A percentile compares a stretch with the other conserved stretches of the same genome.
phyloP scores from a whole-genome alignment of 2,888 invertebrate species.

The Eucera pruinosa region DNA sequence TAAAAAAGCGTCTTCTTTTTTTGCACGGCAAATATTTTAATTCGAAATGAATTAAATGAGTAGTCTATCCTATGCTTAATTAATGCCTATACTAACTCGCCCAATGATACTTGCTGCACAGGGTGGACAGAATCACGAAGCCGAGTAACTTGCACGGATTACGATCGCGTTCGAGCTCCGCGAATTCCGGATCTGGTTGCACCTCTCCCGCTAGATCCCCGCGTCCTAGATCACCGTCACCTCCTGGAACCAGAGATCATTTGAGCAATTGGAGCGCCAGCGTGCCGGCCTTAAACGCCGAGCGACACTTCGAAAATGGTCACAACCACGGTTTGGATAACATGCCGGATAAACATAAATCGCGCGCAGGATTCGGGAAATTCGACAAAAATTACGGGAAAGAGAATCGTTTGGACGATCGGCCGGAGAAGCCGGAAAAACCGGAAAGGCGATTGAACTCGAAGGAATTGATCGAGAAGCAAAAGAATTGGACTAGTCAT shows the following conservation, averaged over 20 bases:
- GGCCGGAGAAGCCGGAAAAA: conserved; percentile 90
- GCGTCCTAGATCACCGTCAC: conserved; percentile 83
- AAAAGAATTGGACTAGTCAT: conserved; percentile 96
- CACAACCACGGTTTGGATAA: conserved; percentile 79
- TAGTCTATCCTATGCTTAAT: too few species aligned
- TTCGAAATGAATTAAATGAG: too few species aligned
- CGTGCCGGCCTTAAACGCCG: conserved; percentile 85
- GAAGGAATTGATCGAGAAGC: conserved; percentile 94
- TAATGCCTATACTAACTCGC: too few species aligned
- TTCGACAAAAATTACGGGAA: conserved; percentile 78
- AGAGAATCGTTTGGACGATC: conserved; percentile 84
- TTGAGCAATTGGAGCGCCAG: conserved; percentile 86
- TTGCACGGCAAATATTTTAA: too few species aligned
- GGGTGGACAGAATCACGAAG: conserved; percentile 77
- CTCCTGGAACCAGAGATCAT: conserved; percentile 84
- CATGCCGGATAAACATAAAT: conserved; percentile 85
- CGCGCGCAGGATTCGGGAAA: conserved; percentile 77
- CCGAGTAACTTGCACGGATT: conserved; percentile 85
- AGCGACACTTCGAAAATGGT: conserved; percentile 82
- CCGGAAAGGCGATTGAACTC: conserved; percentile 93
- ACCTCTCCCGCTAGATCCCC: conserved; percentile 86
- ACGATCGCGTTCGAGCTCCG: conserved; percentile 88
- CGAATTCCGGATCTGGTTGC: conserved; percentile 88
- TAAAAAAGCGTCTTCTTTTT: too few species aligned
- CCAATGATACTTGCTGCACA: conserved; percentile 42